phyloP scores from a whole-genome alignment of 2,113 vertebrate species.

The Mola mola region DNA sequence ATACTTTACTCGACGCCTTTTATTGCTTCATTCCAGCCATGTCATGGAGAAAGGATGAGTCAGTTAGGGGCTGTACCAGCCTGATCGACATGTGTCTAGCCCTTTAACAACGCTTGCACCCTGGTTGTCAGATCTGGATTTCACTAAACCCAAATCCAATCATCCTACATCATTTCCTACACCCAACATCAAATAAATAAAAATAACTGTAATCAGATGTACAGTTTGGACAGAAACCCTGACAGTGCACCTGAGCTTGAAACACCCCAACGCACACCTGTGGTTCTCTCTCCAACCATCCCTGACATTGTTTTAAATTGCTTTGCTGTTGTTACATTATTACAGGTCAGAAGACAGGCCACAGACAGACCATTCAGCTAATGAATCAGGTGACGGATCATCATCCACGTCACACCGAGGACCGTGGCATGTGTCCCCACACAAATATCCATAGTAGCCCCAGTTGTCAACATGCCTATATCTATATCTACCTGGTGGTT shows the following conservation, averaged over 20 bases:
- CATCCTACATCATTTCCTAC: slow-evolving; percentile 2
- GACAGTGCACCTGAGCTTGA: not conserved
- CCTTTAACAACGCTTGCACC: slow-evolving; percentile 32
- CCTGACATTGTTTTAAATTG: slow-evolving; percentile 41
- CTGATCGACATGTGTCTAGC: too few relatives aligned
- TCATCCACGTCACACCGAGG: slow-evolving; percentile 32
- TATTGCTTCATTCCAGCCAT: too few relatives aligned
- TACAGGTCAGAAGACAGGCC: slow-evolving; percentile 55
- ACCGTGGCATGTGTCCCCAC: slow-evolving; percentile 18
- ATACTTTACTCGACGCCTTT: too few relatives aligned
- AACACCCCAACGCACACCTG: slow-evolving; percentile 5
- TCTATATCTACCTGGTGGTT: slow-evolving; percentile 33
- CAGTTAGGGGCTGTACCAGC: too few relatives aligned
- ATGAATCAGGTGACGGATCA: slow-evolving; percentile 67
- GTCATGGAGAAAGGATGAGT: not conserved
- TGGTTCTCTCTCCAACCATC: slow-evolving; percentile 2
- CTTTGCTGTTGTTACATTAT: slow-evolving; percentile 52
- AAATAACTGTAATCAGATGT: slow-evolving; percentile 4
- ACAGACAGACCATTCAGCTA: slow-evolving; percentile 17
- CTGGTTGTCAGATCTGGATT: slow-evolving; percentile 49
- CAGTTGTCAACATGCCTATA: slow-evolving; percentile 29
- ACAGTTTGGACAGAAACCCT: not conserved
- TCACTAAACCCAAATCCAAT: slow-evolving; percentile 43
- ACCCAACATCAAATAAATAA: slow-evolving; percentile 18
- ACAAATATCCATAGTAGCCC: slow-evolving; percentile 53